Conservation (phyloP, 1,140 invertebrate genomes). For the Drosophila mauritiana region DNA sequence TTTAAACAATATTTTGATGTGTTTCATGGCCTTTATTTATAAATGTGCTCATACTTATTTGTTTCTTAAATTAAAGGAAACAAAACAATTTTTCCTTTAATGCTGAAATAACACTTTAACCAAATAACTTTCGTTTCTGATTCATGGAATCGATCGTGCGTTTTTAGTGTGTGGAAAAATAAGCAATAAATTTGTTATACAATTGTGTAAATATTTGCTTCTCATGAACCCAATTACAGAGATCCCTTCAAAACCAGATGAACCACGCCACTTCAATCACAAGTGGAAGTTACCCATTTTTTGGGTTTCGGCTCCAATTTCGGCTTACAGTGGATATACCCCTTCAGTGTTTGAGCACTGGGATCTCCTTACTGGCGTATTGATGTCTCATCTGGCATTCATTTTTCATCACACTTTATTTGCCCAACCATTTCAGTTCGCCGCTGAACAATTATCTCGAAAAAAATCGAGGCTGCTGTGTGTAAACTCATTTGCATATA, state of each 20-base stretch:
- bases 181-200: conserved; percentile 40
- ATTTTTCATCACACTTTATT: conserved; percentile 35
- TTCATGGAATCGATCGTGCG: conserved; percentile 19
- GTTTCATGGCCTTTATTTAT: too few species aligned
- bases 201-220: conserved; percentile 48
- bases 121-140: conserved; percentile 34
- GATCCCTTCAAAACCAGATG: conserved; percentile 32
- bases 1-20: not conserved
- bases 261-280: conserved; percentile 25
- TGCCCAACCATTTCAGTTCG: conserved; percentile 48
- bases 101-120: not conserved
- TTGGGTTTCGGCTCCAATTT: conserved; percentile 30
- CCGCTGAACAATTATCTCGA: conserved; percentile 42
- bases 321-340: conserved; percentile 20
- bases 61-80: not conserved
- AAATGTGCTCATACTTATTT: too few species aligned
- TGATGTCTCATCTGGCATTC: conserved; percentile 44
- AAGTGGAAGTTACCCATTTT: conserved; percentile 38
- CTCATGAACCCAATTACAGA: conserved; percentile 39
- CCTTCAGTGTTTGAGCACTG: conserved; percentile 21
- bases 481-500: conserved; percentile 49
- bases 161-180: conserved; percentile 17
- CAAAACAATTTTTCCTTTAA: not conserved
- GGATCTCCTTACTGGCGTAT: conserved; percentile 34
- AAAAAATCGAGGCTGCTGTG: conserved; percentile 24